A percentile compares a stretch with the other conserved stretches of the same genome.
These are phyloP conservation scores for Limnephilus rhombicus DNA, from an alignment of 2,888 invertebrate genomes.

Conservation along the genomic window DNA sequence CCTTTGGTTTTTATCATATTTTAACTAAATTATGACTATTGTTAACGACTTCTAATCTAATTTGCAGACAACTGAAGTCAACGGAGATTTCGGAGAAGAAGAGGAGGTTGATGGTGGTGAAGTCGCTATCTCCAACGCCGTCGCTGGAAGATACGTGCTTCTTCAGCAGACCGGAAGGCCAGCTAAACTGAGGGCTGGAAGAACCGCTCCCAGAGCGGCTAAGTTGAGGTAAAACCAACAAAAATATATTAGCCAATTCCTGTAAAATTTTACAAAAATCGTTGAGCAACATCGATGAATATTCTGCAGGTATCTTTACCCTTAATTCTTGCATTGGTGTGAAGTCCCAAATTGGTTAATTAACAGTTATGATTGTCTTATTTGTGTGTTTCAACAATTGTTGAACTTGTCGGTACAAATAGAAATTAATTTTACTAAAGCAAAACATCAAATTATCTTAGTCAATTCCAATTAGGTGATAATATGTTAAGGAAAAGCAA, in stretches of 20 bases:
- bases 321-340: neutral
- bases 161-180: conserved; percentile 50
- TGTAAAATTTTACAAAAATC: neutral
- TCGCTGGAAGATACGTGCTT: conserved; percentile 58
- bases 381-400: neutral
- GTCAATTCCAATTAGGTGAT: too few species aligned
- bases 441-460: too few species aligned
- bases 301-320: neutral
- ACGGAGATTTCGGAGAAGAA: conserved; percentile 53
- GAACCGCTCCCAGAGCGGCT: conserved; percentile 22
- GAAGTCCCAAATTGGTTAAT: neutral
- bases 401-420: neutral
- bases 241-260: neutral
- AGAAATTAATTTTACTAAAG: neutral
- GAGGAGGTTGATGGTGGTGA: conserved; percentile 45
- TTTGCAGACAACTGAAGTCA: conserved; percentile 60
- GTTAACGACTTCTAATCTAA: neutral
- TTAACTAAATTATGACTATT: neutral
- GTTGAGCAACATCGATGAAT: too few species aligned
- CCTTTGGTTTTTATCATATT: too few species aligned
- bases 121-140: conserved; percentile 62
- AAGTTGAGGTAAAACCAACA: conserved; percentile 55
- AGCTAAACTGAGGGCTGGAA: conserved; percentile 48
- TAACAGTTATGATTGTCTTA: neutral
- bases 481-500: too few species aligned